Evolutionary conservation across 2,113 vertebrate genomes (phyloP).

Genomic region (Galemys pyrenaicus): DNA sequence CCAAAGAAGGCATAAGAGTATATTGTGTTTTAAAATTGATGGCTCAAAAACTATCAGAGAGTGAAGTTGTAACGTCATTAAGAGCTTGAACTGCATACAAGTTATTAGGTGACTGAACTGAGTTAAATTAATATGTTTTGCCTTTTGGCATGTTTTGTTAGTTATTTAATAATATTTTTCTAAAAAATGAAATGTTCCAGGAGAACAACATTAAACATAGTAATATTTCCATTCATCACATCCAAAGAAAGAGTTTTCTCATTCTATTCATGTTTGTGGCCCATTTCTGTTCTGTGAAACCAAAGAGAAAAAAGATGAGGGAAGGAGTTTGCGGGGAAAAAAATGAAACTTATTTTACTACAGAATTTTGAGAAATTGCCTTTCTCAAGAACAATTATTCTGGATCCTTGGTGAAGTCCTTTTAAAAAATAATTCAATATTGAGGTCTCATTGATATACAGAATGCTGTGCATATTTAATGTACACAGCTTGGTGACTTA

Average conservation of each 20-base stretch:
- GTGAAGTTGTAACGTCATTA: neutral
- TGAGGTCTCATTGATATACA: neutral
- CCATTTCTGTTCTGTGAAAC: neutral
- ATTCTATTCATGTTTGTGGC: slow-evolving; percentile 29
- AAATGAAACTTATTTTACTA: neutral
- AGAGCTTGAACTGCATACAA: slow-evolving; percentile 32
- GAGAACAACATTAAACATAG: slow-evolving; percentile 27
- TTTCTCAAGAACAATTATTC: neutral
- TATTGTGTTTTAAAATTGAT: neutral
- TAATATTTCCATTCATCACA: slow-evolving; percentile 37
- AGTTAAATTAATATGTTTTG: slow-evolving; percentile 50
- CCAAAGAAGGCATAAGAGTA: neutral
- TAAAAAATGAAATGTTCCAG: slow-evolving; percentile 15
- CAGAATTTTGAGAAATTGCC: slow-evolving; percentile 19
- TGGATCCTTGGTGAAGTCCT: neutral
- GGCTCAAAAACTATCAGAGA: neutral
- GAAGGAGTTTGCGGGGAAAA: neutral
- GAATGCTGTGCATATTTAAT: neutral
- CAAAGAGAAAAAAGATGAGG: neutral
- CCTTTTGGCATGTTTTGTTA: slow-evolving; percentile 43
- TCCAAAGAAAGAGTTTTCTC: slow-evolving; percentile 42
- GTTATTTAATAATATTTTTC: slow-evolving; percentile 50
- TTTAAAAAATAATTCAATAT: neutral
- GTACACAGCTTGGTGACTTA: neutral
- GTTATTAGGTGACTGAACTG: slow-evolving; percentile 37